A percentile compares a stretch with the other conserved stretches of the same genome.
Evolutionary conservation across 1,140 invertebrate genomes (phyloP).

Genomic region (Bicyclus anynana): DNA sequence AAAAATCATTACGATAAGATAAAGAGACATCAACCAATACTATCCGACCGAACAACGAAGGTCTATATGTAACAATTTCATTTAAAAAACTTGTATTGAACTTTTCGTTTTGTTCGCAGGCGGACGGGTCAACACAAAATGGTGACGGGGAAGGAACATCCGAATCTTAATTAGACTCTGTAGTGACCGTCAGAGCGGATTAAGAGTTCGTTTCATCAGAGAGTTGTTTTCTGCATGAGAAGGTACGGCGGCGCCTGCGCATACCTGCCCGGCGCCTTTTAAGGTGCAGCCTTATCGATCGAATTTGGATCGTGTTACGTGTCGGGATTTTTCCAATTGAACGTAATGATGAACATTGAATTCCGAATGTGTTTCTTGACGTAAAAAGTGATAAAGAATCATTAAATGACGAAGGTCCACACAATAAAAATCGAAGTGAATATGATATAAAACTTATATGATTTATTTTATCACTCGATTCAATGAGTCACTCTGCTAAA

Average conservation of each 20-base stretch:
- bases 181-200: slow-evolving; percentile 64
- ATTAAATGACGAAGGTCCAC: slow-evolving; percentile 15
- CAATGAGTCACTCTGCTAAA: background rate
- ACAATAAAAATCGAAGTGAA: slow-evolving; percentile 24
- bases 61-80: slow-evolving; percentile 13
- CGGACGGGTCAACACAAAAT: slow-evolving; percentile 24
- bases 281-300: slow-evolving; percentile 49
- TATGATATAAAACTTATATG: slow-evolving; percentile 17
- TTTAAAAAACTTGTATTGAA: background rate
- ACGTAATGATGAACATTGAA: slow-evolving; percentile 27
- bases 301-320: slow-evolving; percentile 54
- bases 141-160: slow-evolving; percentile 38
- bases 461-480: slow-evolving; percentile 15
- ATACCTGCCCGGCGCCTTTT: slow-evolving; percentile 53
- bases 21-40: slow-evolving; percentile 36
- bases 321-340: slow-evolving; percentile 36
- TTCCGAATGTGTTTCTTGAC: slow-evolving; percentile 23
- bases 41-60: slow-evolving; percentile 28
- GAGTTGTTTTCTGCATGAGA: slow-evolving; percentile 64
- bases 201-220: slow-evolving; percentile 67
- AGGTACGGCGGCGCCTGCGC: slow-evolving; percentile 47
- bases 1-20: slow-evolving; percentile 70
- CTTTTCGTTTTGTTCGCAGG: background rate
- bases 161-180: slow-evolving; percentile 63
- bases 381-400: slow-evolving; percentile 22